These are phyloP conservation scores for Anas bernieri DNA, from an alignment of 2,797 vertebrate species.

Conservation along the genomic window DNA sequence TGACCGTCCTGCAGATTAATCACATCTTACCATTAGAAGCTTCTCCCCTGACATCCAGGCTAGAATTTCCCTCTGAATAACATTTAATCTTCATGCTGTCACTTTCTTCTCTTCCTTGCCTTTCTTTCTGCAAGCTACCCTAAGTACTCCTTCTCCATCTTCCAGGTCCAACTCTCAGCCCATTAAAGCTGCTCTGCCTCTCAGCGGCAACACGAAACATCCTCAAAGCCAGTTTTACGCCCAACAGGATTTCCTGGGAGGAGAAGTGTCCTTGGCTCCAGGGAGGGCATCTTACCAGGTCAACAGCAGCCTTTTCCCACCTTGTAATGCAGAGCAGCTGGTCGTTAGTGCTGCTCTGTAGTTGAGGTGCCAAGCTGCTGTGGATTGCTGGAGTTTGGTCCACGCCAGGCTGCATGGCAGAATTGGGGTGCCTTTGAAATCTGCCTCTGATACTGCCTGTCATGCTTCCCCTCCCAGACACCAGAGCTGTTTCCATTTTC, in stretches of 20 bases:
- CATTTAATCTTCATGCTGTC: background rate
- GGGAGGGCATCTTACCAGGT: background rate
- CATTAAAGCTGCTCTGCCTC: background rate
- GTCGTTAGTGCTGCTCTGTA: background rate
- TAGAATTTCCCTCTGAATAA: constrained; percentile 1
- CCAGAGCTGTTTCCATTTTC: background rate
- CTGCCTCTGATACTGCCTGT: background rate
- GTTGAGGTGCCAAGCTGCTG: background rate
- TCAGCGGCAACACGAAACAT: background rate
- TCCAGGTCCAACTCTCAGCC: background rate
- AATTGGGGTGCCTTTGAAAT: background rate
- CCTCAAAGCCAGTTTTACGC: background rate
- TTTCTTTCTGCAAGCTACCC: background rate
- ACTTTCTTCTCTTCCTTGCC: background rate
- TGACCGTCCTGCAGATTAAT: background rate
- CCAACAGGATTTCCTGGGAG: background rate
- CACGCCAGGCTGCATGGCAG: background rate
- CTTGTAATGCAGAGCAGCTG: background rate
- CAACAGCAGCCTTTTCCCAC: background rate
- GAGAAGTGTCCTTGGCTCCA: background rate
- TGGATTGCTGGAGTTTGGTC: background rate
- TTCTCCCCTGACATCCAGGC: background rate
- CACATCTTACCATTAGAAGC: background rate
- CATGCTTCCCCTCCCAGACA: background rate
- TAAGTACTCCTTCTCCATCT: background rate